Evolutionary conservation across 2,797 vertebrate genomes (phyloP).

Genomic region (Brachyalestes nurse): DNA sequence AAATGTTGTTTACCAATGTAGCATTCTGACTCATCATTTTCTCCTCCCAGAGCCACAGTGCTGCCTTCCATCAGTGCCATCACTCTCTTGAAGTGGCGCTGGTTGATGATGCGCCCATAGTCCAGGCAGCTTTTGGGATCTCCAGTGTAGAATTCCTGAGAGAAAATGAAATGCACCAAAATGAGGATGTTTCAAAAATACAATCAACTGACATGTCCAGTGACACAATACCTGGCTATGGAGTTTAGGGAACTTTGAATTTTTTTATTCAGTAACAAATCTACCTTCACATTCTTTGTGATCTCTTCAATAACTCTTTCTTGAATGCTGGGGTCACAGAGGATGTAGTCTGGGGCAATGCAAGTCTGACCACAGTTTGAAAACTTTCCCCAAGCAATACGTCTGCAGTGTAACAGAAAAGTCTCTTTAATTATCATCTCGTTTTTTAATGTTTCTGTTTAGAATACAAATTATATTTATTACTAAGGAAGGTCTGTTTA

Average conservation of each 20-base stretch:
- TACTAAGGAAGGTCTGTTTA: neutral
- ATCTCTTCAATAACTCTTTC: constrained; percentile 84
- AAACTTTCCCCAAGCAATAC: constrained; percentile 91
- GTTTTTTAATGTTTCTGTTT: too few species aligned
- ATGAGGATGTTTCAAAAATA: constrained; percentile 11
- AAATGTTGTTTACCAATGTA: constrained; percentile 81
- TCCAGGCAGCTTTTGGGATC: constrained; percentile 85
- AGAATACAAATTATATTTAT: neutral
- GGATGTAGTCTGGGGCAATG: constrained; percentile 92
- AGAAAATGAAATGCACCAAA: neutral
- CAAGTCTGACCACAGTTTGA: constrained; percentile 94
- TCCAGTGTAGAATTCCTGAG: constrained; percentile 91
- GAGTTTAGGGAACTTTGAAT: neutral
- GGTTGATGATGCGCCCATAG: constrained; percentile 89
- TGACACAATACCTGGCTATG: neutral
- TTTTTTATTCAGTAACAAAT: neutral
- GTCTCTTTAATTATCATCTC: too few species aligned
- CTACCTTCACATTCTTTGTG: constrained; percentile 82
- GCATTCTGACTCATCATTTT: constrained; percentile 81
- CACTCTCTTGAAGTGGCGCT: constrained; percentile 86
- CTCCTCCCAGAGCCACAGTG: constrained; percentile 82
- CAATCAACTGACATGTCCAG: neutral
- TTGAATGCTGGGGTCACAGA: constrained; percentile 88
- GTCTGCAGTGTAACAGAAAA: constrained; percentile 69
- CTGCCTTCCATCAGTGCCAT: constrained; percentile 81